Conservation (phyloP, 2,888 invertebrate species). For the Melitaea athalia region DNA sequence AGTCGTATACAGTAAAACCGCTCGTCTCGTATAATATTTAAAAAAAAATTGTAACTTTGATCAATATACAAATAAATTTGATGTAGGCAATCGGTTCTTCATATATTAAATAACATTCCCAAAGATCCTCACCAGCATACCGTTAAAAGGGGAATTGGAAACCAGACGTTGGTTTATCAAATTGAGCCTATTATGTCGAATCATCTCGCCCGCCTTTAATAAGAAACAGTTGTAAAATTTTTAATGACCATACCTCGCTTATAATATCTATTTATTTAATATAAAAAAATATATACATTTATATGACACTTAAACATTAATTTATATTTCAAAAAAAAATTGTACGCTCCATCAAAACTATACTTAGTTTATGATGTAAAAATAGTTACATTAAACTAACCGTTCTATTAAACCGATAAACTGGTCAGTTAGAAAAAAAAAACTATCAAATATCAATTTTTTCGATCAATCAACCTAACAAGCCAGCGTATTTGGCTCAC, state of each 20-base stretch:
- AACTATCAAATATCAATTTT: conserved; percentile 39
- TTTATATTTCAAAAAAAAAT: background rate
- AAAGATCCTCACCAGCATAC: conserved; percentile 22
- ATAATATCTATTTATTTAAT: conserved; percentile 1
- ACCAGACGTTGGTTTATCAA: conserved; percentile 34
- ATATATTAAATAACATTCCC: background rate
- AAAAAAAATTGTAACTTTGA: background rate
- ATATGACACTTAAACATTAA: background rate
- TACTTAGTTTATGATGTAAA: conserved; percentile 6
- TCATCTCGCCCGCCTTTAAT: conserved; percentile 24
- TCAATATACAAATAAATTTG: background rate
- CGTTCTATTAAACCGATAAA: conserved; percentile 32
- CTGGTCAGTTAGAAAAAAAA: conserved; percentile 42
- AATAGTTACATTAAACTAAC: conserved; percentile 17
- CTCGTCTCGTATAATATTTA: background rate
- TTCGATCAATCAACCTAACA: conserved; percentile 47
- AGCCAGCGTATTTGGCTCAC: conserved; percentile 50
- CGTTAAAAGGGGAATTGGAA: conserved; percentile 24
- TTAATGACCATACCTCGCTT: conserved; percentile 25
- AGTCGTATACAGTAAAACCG: too few species aligned
- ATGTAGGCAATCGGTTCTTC: background rate
- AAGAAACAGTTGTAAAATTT: conserved; percentile 25
- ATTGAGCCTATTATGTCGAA: conserved; percentile 37
- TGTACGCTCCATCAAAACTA: background rate
- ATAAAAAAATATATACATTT: background rate